phyloP scores from a whole-genome alignment of 2,113 vertebrate genomes.

The Gambusia affinis region DNA sequence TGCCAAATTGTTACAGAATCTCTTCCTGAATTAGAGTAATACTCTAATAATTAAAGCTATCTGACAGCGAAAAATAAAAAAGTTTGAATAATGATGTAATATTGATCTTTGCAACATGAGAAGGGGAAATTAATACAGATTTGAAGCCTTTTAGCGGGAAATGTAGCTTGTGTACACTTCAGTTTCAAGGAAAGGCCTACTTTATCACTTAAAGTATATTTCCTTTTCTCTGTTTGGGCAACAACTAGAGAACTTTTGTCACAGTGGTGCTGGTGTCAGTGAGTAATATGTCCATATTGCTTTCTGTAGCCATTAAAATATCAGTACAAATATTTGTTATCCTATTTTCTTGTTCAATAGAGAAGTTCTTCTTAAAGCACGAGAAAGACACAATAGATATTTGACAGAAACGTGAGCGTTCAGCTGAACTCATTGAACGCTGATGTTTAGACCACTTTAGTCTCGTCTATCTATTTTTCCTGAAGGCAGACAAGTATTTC shows the following conservation, averaged over 20 bases:
- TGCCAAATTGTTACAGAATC: rapidly evolving
- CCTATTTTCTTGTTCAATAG: too few species aligned
- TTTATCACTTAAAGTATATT: not conserved
- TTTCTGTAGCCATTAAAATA: not conserved
- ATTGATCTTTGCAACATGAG: not conserved
- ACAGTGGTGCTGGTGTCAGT: not conserved
- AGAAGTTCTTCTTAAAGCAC: too few species aligned
- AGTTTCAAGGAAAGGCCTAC: not conserved
- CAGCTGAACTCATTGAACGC: not conserved
- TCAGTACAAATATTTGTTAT: not conserved
- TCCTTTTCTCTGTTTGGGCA: not conserved
- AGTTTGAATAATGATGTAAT: not conserved
- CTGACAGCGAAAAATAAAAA: not conserved
- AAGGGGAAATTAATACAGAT: too few species aligned
- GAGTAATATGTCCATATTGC: not conserved
- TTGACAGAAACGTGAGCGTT: too few species aligned
- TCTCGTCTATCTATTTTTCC: not conserved
- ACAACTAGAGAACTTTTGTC: too few species aligned
- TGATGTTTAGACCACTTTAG: too few species aligned
- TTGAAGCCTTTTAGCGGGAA: too few species aligned
- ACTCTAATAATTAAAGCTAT: not conserved
- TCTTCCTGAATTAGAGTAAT: not conserved
- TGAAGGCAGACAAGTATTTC: not conserved
- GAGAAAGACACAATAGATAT: too few species aligned
- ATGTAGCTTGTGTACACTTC: not conserved